phyloP scores from a whole-genome alignment of 2,113 vertebrate species.

The Zosterops borbonicus region DNA sequence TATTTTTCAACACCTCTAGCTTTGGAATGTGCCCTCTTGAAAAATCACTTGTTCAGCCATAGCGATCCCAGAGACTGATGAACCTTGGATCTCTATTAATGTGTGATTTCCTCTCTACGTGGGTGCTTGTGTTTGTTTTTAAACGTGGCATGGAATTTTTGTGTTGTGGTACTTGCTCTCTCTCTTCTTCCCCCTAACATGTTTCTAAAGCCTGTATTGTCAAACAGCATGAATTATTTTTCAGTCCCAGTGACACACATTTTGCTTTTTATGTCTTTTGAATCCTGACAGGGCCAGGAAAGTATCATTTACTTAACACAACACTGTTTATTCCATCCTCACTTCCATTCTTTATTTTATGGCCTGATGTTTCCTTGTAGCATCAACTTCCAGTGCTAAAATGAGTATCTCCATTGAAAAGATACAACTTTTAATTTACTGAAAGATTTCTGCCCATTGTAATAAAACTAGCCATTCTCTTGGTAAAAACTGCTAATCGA shows the following conservation, averaged over 20 bases:
- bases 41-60: neutral
- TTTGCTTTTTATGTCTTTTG: constrained; percentile 32
- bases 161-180: constrained; percentile 25
- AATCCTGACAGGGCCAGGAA: constrained; percentile 25
- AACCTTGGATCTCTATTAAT: neutral
- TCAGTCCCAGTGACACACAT: constrained; percentile 9
- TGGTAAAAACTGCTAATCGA: neutral
- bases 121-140: constrained; percentile 37
- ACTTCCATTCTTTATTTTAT: constrained; percentile 30
- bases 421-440: neutral
- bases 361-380: neutral
- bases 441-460: neutral
- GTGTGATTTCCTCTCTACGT: neutral
- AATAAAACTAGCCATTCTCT: neutral
- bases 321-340: constrained; percentile 18
- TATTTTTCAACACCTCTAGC: constrained; percentile 6
- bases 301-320: neutral
- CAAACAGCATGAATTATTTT: constrained; percentile 18
- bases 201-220: constrained; percentile 22
- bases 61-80: neutral
- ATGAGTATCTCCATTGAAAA: neutral
- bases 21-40: neutral
- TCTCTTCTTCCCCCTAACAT: neutral
- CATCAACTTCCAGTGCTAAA: neutral
- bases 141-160: constrained; percentile 52